Evolutionary conservation across 2,888 invertebrate species (phyloP).

Genomic region (Germaria angustata): DNA sequence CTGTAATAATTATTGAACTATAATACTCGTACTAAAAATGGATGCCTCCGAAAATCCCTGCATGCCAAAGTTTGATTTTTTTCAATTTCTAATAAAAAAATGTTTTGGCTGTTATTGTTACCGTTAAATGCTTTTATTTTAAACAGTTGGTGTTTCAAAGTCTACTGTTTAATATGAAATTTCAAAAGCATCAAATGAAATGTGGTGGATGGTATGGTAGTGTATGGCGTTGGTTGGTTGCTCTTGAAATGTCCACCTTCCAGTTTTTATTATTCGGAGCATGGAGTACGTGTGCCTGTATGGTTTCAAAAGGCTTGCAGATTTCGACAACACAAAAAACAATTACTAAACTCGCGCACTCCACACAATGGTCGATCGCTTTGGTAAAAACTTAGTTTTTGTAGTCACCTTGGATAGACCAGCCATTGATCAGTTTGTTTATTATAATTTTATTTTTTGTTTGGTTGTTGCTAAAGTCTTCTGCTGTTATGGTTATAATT

Average conservation of each 20-base stretch:
- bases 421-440: conserved; percentile 59
- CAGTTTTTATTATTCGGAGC: conserved; percentile 34
- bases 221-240: conserved; percentile 36
- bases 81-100: conserved; percentile 50
- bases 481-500: conserved; percentile 45
- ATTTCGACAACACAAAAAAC: conserved; percentile 52
- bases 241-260: conserved; percentile 67
- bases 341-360: conserved; percentile 33
- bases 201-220: conserved; percentile 31
- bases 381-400: conserved; percentile 27
- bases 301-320: conserved; percentile 51
- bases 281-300: conserved; percentile 42
- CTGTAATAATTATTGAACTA: conserved; percentile 42
- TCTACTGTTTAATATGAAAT: conserved; percentile 14
- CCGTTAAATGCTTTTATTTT: conserved; percentile 53
- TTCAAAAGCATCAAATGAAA: conserved; percentile 50
- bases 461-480: conserved; percentile 13
- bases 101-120: conserved; percentile 50
- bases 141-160: conserved; percentile 44
- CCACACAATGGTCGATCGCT: conserved; percentile 28
- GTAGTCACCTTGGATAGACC: conserved; percentile 14
- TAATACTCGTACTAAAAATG: conserved; percentile 25
- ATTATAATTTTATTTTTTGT: background rate
- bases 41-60: conserved; percentile 56
- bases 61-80: conserved; percentile 46